Base-by-base conservation (phyloP, 1,140 invertebrate species). In the Drosophila parvula region DNA sequence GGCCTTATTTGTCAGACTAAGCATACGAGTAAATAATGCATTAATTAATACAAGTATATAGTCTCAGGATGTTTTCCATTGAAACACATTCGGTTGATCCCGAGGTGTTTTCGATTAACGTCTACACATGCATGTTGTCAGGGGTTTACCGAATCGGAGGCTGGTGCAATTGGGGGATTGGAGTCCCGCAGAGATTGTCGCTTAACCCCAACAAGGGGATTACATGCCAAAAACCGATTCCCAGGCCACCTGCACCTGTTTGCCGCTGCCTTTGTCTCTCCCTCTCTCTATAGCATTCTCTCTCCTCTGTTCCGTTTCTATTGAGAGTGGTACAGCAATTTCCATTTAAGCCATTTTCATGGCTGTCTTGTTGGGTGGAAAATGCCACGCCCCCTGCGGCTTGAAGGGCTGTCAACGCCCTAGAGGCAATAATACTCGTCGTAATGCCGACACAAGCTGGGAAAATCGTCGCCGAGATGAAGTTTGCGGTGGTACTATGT, bases 261-360 rank as follows among this genome's bases (percentile, higher is more conserved):
- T 59, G 18, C 22, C 61, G 14, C 18, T 32, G 30, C 43, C 55
- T 34, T 34, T 43, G 28, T 59, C 55, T 43, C 6, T 2, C 61
- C 34, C 4, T 6, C n/a, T 4, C 2, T 28, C 9, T 12, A 22
- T 3, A 22, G 22, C n/a, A 3, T 14, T 27, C 3, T 22, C 12
- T 1, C 1, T 16, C 1, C n/a, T 8, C 28, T 18, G 27, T n/a
- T n/a, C 16, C 10, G 3, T 5, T 12, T 22, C 30, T 40, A 32
- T 43, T 28, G 32, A 16, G 62, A 61, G 57, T 45, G 57, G 62
- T 64, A 64, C 62, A 64, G 58, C 62, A 61, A 64, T 64, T 64
- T 64, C 62, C 62, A 64, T 64, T 65, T 65, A 65, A 65, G 62
- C 62, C 62, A 65, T 65, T 65, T 65, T 65, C 62, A 65, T 65